phyloP scores from a whole-genome alignment of 1,140 invertebrate genomes.

The Philopotamus ludificatus region DNA sequence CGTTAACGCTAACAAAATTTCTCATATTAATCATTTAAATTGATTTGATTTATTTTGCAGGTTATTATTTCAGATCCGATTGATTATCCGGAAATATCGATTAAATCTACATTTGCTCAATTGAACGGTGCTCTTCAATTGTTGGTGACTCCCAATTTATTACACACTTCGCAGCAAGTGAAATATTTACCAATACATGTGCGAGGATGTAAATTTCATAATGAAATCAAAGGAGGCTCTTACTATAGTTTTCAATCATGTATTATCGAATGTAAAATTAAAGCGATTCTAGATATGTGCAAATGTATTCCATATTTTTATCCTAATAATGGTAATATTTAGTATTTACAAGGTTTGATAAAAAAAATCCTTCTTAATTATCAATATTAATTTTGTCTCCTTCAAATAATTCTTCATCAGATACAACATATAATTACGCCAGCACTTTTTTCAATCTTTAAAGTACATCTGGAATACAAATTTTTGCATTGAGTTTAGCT shows the following conservation, averaged over 20 bases:
- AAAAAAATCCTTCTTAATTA: too few relatives aligned
- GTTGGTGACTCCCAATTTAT: neutral
- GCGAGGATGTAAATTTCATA: neutral
- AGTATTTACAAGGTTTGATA: too few relatives aligned
- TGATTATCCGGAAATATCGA: constrained; percentile 13
- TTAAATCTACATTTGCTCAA: constrained; percentile 2
- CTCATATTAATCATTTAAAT: neutral
- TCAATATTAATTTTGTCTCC: too few relatives aligned
- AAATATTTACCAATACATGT: neutral
- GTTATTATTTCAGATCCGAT: constrained; percentile 7
- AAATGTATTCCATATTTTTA: constrained; percentile 17
- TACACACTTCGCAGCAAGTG: neutral
- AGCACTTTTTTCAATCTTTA: too few relatives aligned
- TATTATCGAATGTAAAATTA: constrained; percentile 13
- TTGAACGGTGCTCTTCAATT: neutral
- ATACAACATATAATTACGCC: too few relatives aligned
- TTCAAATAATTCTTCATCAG: too few relatives aligned
- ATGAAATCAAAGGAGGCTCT: neutral
- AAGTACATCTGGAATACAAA: too few relatives aligned
- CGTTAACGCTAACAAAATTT: too few relatives aligned
- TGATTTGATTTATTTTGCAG: neutral
- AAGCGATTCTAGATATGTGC: neutral
- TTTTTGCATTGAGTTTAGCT: too few relatives aligned
- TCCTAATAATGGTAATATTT: constrained; percentile 10
- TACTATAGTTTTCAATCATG: constrained; percentile 9